Base-by-base conservation (phyloP, 92 coral and sea anemone genomes). In the Heteractis magnifica region DNA sequence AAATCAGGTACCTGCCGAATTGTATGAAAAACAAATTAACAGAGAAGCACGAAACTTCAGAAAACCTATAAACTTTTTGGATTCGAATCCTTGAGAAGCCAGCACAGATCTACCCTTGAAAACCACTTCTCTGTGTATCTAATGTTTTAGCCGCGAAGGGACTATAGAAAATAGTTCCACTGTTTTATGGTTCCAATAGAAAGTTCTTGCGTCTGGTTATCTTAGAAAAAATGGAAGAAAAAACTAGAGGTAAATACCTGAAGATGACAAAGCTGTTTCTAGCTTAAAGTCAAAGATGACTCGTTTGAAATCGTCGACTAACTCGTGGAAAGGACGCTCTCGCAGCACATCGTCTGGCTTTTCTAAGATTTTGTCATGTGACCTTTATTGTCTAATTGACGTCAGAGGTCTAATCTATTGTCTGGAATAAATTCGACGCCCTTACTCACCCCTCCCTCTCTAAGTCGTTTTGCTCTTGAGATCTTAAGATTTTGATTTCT, bases 271-370 rank as follows among this genome's bases (percentile, higher is more conserved):
- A 26, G 10, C 1, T 10, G 14, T 10, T 68, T 11, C 49, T 9
- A 23, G 49, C 41, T 68, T n/a, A 23, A 23, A 68, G 26, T 8
- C 49, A 23, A 68, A 23, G 73, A 21, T 20, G 49, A 68, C 44
- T 21, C 13, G 26, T 64, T 64, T 19, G 71, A 16, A 5, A 20
- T 68, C 48, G 50, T 6, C 73, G 73, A 23, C 49, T 3, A 68
- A 68, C 73, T 23, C 73, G 73, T 68, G 73, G 73, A 68, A 68
- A 68, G 49, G 73, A 68, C 73, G 73, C 73, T 68, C 73, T 20
- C 73, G 10, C 44, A 68, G 16, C 49, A 68, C 49, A 10, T 20
- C 12, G 73, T 26, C 73, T 68, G 48, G 11, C 73, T 68, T 68
- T 68, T 68, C 50, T 68, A 23, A 23, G 41, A 20, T 6, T 68